A percentile compares a stretch with the other conserved stretches of the same genome.
Conservation (phyloP, 2,888 invertebrate genomes). For the Conomelus anceps region DNA sequence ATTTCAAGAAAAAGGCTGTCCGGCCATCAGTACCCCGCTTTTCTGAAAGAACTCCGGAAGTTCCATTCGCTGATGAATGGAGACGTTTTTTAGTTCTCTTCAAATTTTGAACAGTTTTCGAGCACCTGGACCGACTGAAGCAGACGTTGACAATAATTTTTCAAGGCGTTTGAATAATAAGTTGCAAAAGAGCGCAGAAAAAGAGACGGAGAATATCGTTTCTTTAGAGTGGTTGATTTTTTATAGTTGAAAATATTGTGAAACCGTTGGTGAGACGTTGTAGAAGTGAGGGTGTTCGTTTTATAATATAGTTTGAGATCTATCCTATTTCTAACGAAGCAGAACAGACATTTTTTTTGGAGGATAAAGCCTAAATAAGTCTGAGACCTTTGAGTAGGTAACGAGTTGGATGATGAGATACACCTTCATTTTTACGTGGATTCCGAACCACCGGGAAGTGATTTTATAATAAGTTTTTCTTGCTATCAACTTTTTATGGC, state of each 20-base stretch:
- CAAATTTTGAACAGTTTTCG: background rate
- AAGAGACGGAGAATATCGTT: no score
- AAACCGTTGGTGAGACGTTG: background rate
- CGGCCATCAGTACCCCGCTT: no score
- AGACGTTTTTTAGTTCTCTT: background rate
- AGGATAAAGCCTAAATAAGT: no score
- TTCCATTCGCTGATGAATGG: no score
- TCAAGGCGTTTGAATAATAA: background rate
- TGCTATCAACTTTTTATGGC: no score
- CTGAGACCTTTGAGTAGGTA: no score
- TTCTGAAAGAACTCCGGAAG: background rate
- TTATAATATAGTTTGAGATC: background rate
- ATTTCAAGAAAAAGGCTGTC: background rate
- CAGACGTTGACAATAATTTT: background rate
- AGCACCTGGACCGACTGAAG: background rate
- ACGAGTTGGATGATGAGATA: no score
- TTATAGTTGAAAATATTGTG: background rate
- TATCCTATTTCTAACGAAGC: background rate
- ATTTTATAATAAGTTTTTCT: no score
- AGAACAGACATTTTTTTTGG: no score
- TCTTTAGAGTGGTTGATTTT: no score
- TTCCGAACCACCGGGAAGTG: no score
- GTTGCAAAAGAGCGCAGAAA: background rate
- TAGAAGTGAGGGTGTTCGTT: background rate
- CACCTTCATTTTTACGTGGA: no score